Percentiles rank a stretch among this genome's conserved stretches.
Evolutionary conservation across 2,113 vertebrate genomes (phyloP).

Genomic region (Sterrhoptilus dennistouni): DNA sequence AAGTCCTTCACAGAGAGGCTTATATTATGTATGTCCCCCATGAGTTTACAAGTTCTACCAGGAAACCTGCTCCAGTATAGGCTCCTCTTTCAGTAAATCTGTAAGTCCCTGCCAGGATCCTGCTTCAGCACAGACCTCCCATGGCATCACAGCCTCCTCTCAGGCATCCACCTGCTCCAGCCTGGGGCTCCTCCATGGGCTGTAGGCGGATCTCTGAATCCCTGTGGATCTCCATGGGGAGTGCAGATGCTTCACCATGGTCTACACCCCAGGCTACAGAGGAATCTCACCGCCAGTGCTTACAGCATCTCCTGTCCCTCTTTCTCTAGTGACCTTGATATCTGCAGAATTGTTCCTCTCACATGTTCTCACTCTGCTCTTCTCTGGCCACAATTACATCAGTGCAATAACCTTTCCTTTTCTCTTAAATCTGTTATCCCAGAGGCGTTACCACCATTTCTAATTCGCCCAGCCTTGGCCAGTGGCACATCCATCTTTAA

Average conservation of each 20-base stretch:
- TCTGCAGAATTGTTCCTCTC: background rate
- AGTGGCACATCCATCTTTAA: background rate
- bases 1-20: background rate
- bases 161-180: too few relatives aligned
- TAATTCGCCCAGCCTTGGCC: background rate
- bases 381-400: background rate
- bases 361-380: too few relatives aligned
- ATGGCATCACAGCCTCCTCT: background rate
- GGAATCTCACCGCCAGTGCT: background rate
- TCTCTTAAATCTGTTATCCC: background rate
- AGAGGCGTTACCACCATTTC: background rate
- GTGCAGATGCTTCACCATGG: background rate
- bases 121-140: background rate
- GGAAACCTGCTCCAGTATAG: background rate
- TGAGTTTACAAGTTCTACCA: background rate
- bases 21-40: background rate
- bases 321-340: background rate
- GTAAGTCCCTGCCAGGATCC: background rate
- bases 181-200: fast-evolving
- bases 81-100: background rate
- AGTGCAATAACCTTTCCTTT: background rate
- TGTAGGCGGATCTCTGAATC: background rate
- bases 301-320: background rate
- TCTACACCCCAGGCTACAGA: fast-evolving
- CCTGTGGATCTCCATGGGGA: background rate